These are phyloP conservation scores for Oscheius onirici DNA, from an alignment of 2,888 invertebrate species.

Conservation along the genomic window DNA sequence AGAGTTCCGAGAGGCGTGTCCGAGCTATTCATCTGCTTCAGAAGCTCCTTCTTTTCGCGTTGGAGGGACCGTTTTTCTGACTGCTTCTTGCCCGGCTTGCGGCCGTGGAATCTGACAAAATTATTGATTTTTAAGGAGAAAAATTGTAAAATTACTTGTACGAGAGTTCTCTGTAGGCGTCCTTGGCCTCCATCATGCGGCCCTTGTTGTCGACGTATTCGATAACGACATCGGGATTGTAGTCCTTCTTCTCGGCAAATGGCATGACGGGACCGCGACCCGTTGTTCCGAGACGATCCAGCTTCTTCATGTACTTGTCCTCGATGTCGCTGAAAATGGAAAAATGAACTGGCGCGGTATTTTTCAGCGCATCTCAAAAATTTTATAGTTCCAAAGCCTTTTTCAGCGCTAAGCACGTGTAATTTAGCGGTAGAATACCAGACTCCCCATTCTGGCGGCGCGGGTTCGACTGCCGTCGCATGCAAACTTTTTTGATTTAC, in stretches of 20 bases:
- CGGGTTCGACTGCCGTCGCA: no score
- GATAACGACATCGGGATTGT: conserved; percentile 73
- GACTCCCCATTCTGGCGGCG: no score
- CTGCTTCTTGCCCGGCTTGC: conserved; percentile 98
- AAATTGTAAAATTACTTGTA: conserved; percentile 61
- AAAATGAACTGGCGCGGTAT: no score
- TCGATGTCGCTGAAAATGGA: conserved; percentile 69
- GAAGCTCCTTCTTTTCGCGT: conserved; percentile 76
- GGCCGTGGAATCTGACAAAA: conserved; percentile 98
- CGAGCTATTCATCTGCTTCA: conserved; percentile 56
- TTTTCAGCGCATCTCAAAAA: no score
- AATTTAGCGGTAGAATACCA: no score
- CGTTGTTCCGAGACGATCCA: conserved; percentile 69
- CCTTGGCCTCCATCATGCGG: conserved; percentile 88
- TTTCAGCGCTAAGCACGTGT: no score
- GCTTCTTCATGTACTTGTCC: conserved; percentile 71
- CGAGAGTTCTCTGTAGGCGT: conserved; percentile 82
- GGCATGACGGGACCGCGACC: conserved; percentile 65
- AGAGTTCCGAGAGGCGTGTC: conserved; percentile 91
- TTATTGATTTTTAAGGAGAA: background rate
- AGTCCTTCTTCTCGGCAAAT: conserved; percentile 69
- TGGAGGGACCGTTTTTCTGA: conserved; percentile 94
- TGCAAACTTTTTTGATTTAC: no score
- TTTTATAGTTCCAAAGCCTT: no score
- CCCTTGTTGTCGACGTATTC: conserved; percentile 94